A percentile compares a stretch with the other conserved stretches of the same genome.
Evolutionary conservation across 2,888 invertebrate genomes (phyloP).

Genomic region (Abrostola tripartita): DNA sequence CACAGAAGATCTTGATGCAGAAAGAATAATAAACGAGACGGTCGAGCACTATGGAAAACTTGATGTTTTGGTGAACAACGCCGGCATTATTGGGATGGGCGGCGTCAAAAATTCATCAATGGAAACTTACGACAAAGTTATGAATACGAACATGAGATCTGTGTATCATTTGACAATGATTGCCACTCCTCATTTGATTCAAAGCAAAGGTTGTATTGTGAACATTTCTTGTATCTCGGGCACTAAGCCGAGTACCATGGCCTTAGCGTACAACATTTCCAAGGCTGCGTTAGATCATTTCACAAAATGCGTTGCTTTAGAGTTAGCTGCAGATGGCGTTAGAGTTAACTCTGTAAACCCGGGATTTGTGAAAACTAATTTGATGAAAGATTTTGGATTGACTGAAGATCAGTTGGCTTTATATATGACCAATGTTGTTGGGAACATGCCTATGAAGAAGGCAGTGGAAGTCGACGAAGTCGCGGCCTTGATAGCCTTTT

Average conservation of each 20-base stretch:
- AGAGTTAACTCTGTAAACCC: conserved; percentile 97
- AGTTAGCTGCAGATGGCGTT: conserved; percentile 93
- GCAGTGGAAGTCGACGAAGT: conserved; percentile 95
- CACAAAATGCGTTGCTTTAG: conserved; percentile 96
- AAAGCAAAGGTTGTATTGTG: conserved; percentile 94
- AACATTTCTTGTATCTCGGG: conserved; percentile 97
- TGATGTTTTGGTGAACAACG: conserved; percentile 95
- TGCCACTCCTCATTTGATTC: conserved; percentile 94
- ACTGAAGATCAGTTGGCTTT: conserved; percentile 92
- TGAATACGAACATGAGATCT: conserved; percentile 95
- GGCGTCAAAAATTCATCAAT: conserved; percentile 94
- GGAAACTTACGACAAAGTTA: conserved; percentile 94
- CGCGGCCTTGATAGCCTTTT: conserved; percentile 94
- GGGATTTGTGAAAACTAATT: conserved; percentile 96
- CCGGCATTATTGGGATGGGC: conserved; percentile 93
- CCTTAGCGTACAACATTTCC: conserved; percentile 96
- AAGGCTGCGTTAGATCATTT: conserved; percentile 98
- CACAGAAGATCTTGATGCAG: conserved; percentile 90
- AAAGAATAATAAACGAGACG: conserved; percentile 90
- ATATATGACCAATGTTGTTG: conserved; percentile 88
- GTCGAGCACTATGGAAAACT: conserved; percentile 91
- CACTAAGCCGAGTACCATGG: conserved; percentile 89
- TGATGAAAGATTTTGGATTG: conserved; percentile 91
- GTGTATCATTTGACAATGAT: conserved; percentile 94
- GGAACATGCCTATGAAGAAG: conserved; percentile 96